A percentile compares a stretch with the other conserved stretches of the same genome.
Conservation (phyloP, 2,797 vertebrate species). For the Podarcis lilfordi region DNA sequence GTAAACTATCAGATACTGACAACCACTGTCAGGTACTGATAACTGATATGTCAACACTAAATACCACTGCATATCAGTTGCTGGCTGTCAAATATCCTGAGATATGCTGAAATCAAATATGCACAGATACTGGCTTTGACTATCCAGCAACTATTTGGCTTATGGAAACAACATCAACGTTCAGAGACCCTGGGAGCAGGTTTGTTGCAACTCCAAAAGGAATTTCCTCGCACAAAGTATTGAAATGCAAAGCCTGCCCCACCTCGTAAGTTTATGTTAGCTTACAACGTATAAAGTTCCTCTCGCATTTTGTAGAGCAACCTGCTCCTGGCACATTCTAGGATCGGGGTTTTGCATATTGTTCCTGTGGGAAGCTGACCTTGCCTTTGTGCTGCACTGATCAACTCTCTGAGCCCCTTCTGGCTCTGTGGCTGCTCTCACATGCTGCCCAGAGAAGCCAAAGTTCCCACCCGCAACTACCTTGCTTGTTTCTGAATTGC, state of each 20-base stretch:
- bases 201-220: background rate
- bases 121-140: background rate
- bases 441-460: background rate
- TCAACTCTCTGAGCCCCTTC: background rate
- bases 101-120: background rate
- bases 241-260: background rate
- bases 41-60: background rate
- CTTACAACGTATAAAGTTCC: background rate
- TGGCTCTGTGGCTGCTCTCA: background rate
- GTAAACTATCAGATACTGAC: background rate
- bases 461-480: background rate
- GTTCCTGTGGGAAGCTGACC: too few relatives aligned
- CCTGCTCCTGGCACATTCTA: background rate
- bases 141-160: background rate
- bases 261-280: background rate
- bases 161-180: background rate
- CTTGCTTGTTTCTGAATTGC: slow-evolving; percentile 1
- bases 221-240: background rate
- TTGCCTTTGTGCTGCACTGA: background rate
- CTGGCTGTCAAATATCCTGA: background rate
- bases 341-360: background rate
- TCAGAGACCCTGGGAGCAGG: background rate
- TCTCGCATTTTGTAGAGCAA: background rate
- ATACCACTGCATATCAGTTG: background rate
- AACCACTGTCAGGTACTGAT: background rate